Conservation (phyloP, 2,888 invertebrate genomes). For the Morinoia aosen region DNA sequence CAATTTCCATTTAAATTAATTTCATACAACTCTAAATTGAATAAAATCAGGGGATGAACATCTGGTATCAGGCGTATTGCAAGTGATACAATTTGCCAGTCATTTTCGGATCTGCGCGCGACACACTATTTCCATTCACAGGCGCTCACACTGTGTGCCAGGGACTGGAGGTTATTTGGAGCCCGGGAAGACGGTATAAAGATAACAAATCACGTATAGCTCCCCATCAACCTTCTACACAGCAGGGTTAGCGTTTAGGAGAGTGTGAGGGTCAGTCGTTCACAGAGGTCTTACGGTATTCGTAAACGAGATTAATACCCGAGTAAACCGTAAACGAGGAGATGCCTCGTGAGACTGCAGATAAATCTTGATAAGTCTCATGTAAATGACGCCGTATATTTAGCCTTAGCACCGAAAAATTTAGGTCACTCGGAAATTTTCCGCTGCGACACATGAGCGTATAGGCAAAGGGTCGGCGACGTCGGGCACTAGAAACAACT, state of each 20-base stretch:
- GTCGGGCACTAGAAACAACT: neutral
- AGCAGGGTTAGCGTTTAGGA: neutral
- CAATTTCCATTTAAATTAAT: neutral
- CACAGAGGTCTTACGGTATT: neutral
- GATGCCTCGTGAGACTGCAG: neutral
- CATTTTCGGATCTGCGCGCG: too few species aligned
- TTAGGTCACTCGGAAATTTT: neutral
- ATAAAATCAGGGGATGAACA: neutral
- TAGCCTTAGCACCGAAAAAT: neutral
- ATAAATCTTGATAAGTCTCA: conserved; percentile 4
- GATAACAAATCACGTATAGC: neutral
- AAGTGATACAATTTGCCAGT: too few species aligned
- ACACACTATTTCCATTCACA: too few species aligned
- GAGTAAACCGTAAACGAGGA: neutral
- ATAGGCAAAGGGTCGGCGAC: neutral
- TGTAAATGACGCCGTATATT: neutral
- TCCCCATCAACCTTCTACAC: neutral
- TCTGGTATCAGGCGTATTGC: neutral
- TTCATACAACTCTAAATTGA: neutral
- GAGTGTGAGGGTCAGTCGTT: neutral
- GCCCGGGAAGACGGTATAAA: neutral
- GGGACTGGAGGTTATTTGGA: neutral
- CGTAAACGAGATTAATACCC: neutral
- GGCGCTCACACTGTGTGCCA: neutral
- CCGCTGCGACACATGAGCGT: neutral